These are phyloP conservation scores for Mesorhabditis spiculigera DNA, from an alignment of 2,888 invertebrate genomes.

Conservation along the genomic window DNA sequence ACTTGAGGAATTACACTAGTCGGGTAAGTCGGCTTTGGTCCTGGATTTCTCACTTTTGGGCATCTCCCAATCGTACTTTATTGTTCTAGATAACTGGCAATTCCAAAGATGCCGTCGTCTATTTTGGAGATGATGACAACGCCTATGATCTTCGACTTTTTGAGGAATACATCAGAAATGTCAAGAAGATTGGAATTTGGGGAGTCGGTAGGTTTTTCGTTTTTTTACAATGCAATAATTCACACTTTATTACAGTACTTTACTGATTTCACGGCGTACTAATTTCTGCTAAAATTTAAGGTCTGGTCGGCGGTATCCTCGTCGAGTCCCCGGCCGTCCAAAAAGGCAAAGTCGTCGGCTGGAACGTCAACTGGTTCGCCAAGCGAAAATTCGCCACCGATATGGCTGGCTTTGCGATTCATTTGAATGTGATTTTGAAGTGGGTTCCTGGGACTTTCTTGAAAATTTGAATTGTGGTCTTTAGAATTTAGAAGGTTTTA, in stretches of 20 bases:
- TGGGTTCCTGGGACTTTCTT: conserved; percentile 12
- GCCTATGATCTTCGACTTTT: conserved; percentile 27
- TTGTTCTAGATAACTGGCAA: not conserved
- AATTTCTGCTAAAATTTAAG: too few relatives aligned
- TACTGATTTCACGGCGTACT: too few relatives aligned
- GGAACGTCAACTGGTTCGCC: conserved; percentile 38
- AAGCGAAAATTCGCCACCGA: conserved; percentile 41
- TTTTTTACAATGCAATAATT: not conserved
- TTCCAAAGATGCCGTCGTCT: conserved; percentile 19
- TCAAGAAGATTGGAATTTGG: conserved; percentile 31
- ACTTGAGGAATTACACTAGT: conserved; percentile 19
- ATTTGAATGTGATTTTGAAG: conserved; percentile 27
- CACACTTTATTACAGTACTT: too few relatives aligned
- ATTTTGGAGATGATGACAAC: conserved; percentile 37
- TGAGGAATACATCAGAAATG: conserved; percentile 27
- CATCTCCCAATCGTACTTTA: too few relatives aligned
- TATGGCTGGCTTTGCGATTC: conserved; percentile 48
- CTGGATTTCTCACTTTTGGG: too few relatives aligned
- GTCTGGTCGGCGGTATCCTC: conserved; percentile 39
- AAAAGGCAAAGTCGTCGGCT: conserved; percentile 36
- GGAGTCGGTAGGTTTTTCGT: conserved; percentile 22
- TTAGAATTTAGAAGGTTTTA: too few relatives aligned
- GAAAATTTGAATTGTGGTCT: not conserved
- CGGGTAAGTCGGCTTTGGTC: too few relatives aligned
- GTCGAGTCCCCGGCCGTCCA: conserved; percentile 39